phyloP scores from a whole-genome alignment of 2,113 vertebrate species.

The Polypterus senegalus region DNA sequence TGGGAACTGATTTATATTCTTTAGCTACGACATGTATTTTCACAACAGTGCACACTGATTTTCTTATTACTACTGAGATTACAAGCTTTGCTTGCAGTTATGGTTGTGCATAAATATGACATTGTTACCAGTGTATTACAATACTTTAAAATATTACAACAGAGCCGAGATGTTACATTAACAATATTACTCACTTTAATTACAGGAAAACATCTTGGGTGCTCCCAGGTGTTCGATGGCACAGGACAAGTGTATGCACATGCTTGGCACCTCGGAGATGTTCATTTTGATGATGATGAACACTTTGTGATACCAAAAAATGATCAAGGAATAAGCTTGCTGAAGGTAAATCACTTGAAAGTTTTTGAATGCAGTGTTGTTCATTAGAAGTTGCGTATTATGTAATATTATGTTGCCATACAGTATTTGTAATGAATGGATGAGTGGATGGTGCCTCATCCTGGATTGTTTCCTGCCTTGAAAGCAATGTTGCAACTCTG shows the following conservation, averaged over 20 bases:
- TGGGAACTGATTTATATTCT: too few relatives aligned
- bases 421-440: too few relatives aligned
- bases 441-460: too few relatives aligned
- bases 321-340: conserved; percentile 18
- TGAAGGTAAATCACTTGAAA: conserved; percentile 13
- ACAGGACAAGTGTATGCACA: conserved; percentile 22
- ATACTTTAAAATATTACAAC: background rate
- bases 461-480: too few relatives aligned
- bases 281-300: conserved; percentile 25
- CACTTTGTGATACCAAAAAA: conserved; percentile 20
- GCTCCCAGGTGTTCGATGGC: conserved; percentile 22
- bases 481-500: too few relatives aligned
- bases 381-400: too few relatives aligned
- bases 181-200: background rate
- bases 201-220: conserved; percentile 18
- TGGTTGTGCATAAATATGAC: background rate
- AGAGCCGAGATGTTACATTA: background rate
- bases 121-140: background rate
- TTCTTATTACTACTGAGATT: background rate
- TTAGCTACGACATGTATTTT: too few relatives aligned
- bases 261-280: conserved; percentile 22
- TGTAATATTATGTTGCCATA: too few relatives aligned
- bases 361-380: too few relatives aligned
- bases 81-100: too few relatives aligned
- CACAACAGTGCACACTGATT: too few relatives aligned